A percentile compares a stretch with the other conserved stretches of the same genome.
Conservation (phyloP, 2,113 vertebrate species). For the Lycaon pictus region DNA sequence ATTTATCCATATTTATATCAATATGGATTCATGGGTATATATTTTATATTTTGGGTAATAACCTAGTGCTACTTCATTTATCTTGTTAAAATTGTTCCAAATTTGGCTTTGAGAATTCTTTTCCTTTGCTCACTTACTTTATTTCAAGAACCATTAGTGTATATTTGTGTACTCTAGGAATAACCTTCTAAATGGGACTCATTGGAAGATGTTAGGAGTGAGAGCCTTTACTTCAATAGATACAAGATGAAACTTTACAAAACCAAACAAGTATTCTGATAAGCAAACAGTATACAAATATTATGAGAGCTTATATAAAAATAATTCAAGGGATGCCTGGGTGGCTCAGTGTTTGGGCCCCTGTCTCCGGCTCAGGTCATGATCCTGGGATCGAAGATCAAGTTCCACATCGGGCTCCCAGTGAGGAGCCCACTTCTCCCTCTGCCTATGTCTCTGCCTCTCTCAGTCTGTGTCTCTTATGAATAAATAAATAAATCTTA, state of each 20-base stretch:
- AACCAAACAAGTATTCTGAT: not conserved
- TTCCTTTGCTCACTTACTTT: not conserved
- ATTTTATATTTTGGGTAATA: not conserved
- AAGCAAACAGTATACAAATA: not conserved
- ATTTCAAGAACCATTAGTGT: not conserved
- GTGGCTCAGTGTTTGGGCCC: too few relatives aligned
- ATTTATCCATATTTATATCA: not conserved
- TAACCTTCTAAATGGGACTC: not conserved
- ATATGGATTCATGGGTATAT: not conserved
- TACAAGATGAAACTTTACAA: not conserved
- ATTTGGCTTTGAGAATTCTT: not conserved
- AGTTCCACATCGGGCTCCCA: too few relatives aligned
- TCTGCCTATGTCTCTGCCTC: too few relatives aligned
- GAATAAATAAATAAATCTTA: too few relatives aligned
- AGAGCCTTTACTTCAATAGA: not conserved
- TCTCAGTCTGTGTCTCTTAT: too few relatives aligned
- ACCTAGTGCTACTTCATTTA: not conserved
- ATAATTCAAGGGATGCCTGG: not conserved
- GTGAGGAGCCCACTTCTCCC: too few relatives aligned
- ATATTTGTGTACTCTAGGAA: not conserved
- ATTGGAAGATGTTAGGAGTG: not conserved
- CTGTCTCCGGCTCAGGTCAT: too few relatives aligned
- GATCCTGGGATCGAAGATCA: too few relatives aligned
- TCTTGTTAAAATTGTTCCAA: not conserved
- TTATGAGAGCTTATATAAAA: not conserved